phyloP scores from a whole-genome alignment of 2,888 invertebrate genomes.

The Cheilosia variabilis region DNA sequence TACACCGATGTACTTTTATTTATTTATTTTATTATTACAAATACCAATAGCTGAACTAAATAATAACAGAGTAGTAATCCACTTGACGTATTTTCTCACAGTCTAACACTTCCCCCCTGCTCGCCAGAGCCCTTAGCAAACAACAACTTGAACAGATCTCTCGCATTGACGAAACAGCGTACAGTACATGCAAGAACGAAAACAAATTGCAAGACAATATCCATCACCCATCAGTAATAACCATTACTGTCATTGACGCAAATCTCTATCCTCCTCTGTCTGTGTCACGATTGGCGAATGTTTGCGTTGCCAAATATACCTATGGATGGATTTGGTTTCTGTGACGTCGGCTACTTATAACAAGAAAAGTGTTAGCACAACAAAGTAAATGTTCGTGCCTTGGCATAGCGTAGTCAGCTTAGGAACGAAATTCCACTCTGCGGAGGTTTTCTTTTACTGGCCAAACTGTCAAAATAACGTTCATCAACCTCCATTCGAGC shows the following conservation, averaged over 20 bases:
- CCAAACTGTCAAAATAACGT: conserved; percentile 36
- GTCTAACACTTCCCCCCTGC: not conserved
- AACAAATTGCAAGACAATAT: conserved; percentile 36
- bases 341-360: conserved; percentile 40
- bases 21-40: too few species aligned
- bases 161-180: conserved; percentile 50
- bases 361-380: conserved; percentile 26
- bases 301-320: conserved; percentile 36
- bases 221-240: conserved; percentile 28
- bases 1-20: too few species aligned
- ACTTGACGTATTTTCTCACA: not conserved
- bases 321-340: not conserved
- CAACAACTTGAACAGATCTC: conserved; percentile 10
- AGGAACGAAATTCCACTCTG: conserved; percentile 2
- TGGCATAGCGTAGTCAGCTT: conserved; percentile 51
- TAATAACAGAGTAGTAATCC: too few species aligned
- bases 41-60: too few species aligned
- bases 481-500: conserved; percentile 45
- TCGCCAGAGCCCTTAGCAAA: conserved; percentile 7
- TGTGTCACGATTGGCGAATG: conserved; percentile 29
- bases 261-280: conserved; percentile 29
- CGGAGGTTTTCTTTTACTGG: conserved; percentile 1
- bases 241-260: conserved; percentile 66
- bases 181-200: conserved; percentile 29
- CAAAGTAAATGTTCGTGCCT: conserved; percentile 54